These are phyloP conservation scores for Fistularia commersonii DNA, from an alignment of 2,797 vertebrate species.

Conservation along the genomic window DNA sequence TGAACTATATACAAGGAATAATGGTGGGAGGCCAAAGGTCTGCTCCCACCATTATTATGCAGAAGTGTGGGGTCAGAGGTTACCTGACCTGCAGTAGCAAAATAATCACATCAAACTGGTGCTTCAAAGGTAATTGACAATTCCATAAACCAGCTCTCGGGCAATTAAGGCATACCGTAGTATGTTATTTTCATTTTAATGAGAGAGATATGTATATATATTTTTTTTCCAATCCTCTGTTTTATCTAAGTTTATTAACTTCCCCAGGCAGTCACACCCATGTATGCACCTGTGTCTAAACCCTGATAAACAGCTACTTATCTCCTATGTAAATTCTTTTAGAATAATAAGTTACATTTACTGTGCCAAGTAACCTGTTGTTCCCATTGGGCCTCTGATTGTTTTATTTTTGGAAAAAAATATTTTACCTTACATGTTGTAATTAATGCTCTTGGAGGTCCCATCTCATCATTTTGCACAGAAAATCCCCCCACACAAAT, in stretches of 20 bases:
- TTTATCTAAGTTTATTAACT: constrained; percentile 7
- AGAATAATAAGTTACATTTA: neutral
- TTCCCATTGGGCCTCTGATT: neutral
- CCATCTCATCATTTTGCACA: no score
- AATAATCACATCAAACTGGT: constrained; percentile 62
- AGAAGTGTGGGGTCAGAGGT: constrained; percentile 56
- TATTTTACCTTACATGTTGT: neutral
- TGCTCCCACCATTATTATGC: constrained; percentile 46
- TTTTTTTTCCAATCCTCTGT: neutral
- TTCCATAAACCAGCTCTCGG: constrained; percentile 57
- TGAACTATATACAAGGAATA: constrained; percentile 36
- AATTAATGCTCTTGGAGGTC: neutral
- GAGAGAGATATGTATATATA: constrained; percentile 17
- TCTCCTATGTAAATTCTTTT: constrained; percentile 1
- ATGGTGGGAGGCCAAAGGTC: constrained; percentile 56
- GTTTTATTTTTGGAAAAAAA: neutral
- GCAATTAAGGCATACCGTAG: constrained; percentile 59
- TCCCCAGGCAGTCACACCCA: constrained; percentile 31
- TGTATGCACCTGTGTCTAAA: constrained; percentile 37
- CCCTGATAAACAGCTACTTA: constrained; percentile 46
- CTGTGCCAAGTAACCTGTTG: neutral
- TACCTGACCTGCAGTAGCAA: constrained; percentile 55
- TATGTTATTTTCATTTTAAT: constrained; percentile 49
- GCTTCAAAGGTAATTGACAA: constrained; percentile 55
- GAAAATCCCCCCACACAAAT: no score